Percentiles rank a stretch among this genome's conserved stretches.
These are phyloP conservation scores for Adoxophyes honmai DNA, from an alignment of 1,140 invertebrate genomes.

Conservation along the genomic window DNA sequence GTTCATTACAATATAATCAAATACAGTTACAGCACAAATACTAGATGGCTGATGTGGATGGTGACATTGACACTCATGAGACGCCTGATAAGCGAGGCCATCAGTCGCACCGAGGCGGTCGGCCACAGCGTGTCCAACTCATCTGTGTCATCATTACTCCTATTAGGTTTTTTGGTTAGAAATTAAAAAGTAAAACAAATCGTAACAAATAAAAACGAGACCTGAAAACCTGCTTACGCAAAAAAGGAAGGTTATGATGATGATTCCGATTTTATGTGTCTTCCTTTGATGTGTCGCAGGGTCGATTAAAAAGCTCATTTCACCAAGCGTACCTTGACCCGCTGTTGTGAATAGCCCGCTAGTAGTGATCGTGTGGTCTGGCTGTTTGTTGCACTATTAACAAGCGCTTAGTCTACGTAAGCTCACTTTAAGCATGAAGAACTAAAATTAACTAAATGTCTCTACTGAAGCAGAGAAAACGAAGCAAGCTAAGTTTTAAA, in stretches of 20 bases:
- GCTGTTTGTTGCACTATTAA: constrained; percentile 33
- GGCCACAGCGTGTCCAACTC: constrained; percentile 1
- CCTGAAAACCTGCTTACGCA: constrained; percentile 30
- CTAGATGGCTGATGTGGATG: constrained; percentile 61
- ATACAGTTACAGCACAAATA: constrained; percentile 70
- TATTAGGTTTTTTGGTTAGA: background rate
- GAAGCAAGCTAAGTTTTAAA: constrained; percentile 39
- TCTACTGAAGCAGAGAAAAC: constrained; percentile 51
- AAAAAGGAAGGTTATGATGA: constrained; percentile 26
- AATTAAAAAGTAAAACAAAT: background rate
- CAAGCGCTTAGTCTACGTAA: constrained; percentile 49
- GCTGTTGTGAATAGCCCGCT: constrained; percentile 33
- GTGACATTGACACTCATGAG: constrained; percentile 54
- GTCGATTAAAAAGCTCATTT: constrained; percentile 34
- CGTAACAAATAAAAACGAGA: constrained; percentile 23
- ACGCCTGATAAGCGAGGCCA: constrained; percentile 44
- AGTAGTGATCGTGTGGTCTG: constrained; percentile 26
- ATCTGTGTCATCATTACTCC: constrained; percentile 3
- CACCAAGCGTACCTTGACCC: constrained; percentile 50
- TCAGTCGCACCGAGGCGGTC: constrained; percentile 19
- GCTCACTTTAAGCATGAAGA: constrained; percentile 40
- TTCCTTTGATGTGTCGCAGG: constrained; percentile 31
- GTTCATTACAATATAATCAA: constrained; percentile 64
- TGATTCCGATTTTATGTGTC: constrained; percentile 7
- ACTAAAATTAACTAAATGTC: constrained; percentile 37